These are phyloP conservation scores for Oligia fasciuncula DNA, from an alignment of 2,888 invertebrate genomes.

Conservation along the genomic window DNA sequence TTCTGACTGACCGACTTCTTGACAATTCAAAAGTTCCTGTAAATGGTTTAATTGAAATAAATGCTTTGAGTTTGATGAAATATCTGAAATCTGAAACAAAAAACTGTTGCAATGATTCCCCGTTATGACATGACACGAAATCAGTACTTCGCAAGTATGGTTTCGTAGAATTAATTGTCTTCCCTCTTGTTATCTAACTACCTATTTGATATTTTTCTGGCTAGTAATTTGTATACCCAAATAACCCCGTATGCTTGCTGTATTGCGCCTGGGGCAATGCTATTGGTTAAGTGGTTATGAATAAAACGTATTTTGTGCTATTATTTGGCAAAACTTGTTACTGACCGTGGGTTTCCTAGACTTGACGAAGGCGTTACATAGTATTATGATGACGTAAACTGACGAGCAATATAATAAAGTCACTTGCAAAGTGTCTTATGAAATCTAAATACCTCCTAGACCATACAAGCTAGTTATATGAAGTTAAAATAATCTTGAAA, in stretches of 20 bases:
- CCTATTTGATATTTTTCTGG: conserved; percentile 70
- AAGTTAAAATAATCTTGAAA: too few relatives aligned
- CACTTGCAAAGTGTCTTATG: too few relatives aligned
- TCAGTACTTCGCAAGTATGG: conserved; percentile 38
- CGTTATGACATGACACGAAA: conserved; percentile 25
- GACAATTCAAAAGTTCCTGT: too few relatives aligned
- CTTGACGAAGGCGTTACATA: background rate
- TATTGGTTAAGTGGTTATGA: conserved; percentile 53
- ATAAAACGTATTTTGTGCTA: conserved; percentile 10
- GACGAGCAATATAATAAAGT: too few relatives aligned
- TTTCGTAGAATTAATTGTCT: conserved; percentile 32
- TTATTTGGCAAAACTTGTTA: background rate
- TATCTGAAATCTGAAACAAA: too few relatives aligned
- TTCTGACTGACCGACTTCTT: too few relatives aligned
- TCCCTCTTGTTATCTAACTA: conserved; percentile 73
- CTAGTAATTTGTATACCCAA: conserved; percentile 74
- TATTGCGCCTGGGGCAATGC: conserved; percentile 62
- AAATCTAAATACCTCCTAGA: too few relatives aligned
- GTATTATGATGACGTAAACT: background rate
- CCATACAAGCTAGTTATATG: too few relatives aligned
- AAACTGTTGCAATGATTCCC: background rate
- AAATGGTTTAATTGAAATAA: too few relatives aligned
- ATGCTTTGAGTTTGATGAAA: background rate
- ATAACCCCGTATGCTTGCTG: conserved; percentile 65
- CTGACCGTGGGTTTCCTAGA: background rate